Conservation (phyloP, 1,140 invertebrate species). For the Brachionus plicatilis region DNA sequence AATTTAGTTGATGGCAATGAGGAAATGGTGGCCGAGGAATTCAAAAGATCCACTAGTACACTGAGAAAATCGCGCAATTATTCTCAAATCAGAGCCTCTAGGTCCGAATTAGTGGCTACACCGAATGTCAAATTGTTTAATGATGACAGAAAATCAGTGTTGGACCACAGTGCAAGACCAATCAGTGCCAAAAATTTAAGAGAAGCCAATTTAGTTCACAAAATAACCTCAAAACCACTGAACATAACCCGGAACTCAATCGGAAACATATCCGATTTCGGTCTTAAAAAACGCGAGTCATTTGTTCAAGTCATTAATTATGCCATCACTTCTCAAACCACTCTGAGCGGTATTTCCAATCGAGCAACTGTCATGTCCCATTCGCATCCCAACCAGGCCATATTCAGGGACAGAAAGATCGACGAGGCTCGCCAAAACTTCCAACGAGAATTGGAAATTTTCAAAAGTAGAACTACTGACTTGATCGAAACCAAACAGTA, state of each 20-base stretch:
- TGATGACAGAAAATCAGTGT: slow-evolving; percentile 10
- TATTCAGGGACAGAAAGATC: background rate
- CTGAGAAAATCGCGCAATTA: background rate
- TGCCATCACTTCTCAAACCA: background rate
- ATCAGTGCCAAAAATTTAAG: slow-evolving; percentile 20
- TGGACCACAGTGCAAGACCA: slow-evolving; percentile 30
- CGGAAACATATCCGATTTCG: slow-evolving; percentile 35
- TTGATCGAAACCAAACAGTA: slow-evolving; percentile 12
- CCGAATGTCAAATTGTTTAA: slow-evolving; percentile 32
- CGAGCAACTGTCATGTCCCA: background rate
- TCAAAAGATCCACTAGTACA: background rate
- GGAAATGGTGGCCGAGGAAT: background rate
- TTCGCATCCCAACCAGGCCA: background rate
- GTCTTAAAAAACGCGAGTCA: slow-evolving; percentile 13
- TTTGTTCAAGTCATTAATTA: slow-evolving; percentile 3
- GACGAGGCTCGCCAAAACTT: background rate
- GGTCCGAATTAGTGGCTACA: slow-evolving; percentile 33
- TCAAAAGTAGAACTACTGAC: background rate
- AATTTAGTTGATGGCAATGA: slow-evolving; percentile 46
- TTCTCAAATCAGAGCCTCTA: slow-evolving; percentile 19
- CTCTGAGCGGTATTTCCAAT: background rate
- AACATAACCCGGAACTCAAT: slow-evolving; percentile 10
- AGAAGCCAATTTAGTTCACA: slow-evolving; percentile 4
- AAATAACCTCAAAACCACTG: slow-evolving; percentile 3
- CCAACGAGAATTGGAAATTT: slow-evolving; percentile 3